Evolutionary conservation across 2,113 vertebrate genomes (phyloP).

Genomic region (Callospermophilus lateralis): DNA sequence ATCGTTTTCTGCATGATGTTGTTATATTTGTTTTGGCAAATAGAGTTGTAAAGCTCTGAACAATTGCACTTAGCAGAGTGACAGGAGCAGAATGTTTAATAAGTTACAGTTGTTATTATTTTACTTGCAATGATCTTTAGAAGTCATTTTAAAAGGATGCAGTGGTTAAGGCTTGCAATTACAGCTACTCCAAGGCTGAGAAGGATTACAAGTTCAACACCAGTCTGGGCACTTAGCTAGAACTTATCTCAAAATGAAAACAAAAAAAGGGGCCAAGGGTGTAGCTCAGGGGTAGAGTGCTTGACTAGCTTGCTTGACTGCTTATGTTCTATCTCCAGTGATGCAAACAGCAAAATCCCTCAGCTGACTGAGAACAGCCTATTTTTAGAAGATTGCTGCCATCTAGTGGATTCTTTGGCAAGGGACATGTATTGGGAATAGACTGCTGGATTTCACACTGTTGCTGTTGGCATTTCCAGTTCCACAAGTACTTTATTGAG

Average conservation of each 20-base stretch:
- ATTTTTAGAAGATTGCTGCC: conserved; percentile 71
- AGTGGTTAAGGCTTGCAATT: not conserved
- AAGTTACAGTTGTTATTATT: not conserved
- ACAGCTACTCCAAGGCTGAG: not conserved
- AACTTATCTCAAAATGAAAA: not conserved
- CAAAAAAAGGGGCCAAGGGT: not conserved
- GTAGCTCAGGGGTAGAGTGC: not conserved
- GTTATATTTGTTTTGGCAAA: not conserved
- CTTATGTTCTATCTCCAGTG: not conserved
- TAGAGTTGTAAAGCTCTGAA: not conserved
- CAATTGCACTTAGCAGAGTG: not conserved
- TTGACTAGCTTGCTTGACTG: not conserved
- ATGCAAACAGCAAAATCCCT: not conserved
- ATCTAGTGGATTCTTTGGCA: conserved; percentile 33
- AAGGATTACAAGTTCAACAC: not conserved
- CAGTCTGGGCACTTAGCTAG: not conserved
- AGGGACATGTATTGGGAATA: not conserved
- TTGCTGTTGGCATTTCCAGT: not conserved
- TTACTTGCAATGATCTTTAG: not conserved
- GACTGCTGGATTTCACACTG: not conserved
- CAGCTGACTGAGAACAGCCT: not conserved
- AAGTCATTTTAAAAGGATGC: not conserved
- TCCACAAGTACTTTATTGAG: not conserved
- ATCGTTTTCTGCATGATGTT: not conserved
- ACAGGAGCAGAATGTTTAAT: not conserved